These are phyloP conservation scores for Hypocryptadius cinnamomeus DNA, from an alignment of 2,113 vertebrate species.

Conservation along the genomic window DNA sequence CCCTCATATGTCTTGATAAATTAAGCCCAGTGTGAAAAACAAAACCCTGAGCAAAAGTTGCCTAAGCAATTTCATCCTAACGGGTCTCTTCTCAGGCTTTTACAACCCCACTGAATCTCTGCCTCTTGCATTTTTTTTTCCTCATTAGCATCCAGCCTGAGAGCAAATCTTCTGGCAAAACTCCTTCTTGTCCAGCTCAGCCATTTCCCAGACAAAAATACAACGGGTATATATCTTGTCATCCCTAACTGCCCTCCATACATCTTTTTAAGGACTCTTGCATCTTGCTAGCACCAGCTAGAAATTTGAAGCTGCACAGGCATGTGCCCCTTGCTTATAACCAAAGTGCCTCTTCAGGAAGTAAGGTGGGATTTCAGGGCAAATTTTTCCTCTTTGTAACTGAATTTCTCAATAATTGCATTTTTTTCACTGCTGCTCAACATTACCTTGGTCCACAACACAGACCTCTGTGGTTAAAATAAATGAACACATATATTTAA, in stretches of 20 bases:
- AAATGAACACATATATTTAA: neutral
- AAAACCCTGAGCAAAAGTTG: neutral
- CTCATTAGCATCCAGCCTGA: neutral
- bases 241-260: neutral
- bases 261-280: neutral
- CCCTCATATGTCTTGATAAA: neutral
- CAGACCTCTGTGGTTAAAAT: neutral
- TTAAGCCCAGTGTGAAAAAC: neutral
- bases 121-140: neutral
- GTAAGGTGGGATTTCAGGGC: neutral
- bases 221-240: neutral
- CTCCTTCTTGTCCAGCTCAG: accelerated
- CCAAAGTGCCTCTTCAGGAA: neutral
- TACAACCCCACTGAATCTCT: neutral
- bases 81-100: neutral
- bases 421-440: neutral
- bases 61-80: neutral
- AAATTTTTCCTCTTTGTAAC: neutral
- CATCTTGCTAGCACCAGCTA: neutral
- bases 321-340: neutral
- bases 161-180: neutral
- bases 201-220: neutral
- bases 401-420: neutral
- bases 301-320: neutral
- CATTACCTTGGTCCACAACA: neutral